phyloP scores from a whole-genome alignment of 2,113 vertebrate genomes.

The Passer domesticus region DNA sequence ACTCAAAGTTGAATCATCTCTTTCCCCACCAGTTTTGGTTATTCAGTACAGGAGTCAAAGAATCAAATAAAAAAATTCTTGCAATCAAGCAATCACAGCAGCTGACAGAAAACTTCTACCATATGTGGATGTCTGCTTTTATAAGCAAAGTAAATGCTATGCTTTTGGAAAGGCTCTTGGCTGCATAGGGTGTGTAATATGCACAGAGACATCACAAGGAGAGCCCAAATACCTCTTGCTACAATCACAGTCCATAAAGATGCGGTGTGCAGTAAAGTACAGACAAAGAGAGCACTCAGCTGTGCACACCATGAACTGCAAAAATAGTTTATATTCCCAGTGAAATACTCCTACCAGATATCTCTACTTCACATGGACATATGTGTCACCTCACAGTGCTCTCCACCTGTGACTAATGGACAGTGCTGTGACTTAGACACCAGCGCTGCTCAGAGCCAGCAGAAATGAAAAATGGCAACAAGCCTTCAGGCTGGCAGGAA shows the following conservation, averaged over 20 bases:
- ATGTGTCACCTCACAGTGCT: not conserved
- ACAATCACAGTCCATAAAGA: not conserved
- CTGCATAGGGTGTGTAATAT: not conserved
- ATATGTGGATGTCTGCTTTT: not conserved
- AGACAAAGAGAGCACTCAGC: not conserved
- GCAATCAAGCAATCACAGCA: not conserved
- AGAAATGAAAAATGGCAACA: not conserved
- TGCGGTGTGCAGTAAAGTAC: accelerated
- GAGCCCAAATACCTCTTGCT: not conserved
- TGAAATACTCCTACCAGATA: not conserved
- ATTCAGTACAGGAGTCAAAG: not conserved
- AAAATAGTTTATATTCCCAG: not conserved
- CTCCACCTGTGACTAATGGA: not conserved
- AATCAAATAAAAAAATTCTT: not conserved
- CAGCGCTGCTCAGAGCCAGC: not conserved
- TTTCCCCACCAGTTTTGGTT: not conserved
- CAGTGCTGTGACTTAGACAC: not conserved
- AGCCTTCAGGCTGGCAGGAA: not conserved
- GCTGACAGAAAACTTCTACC: not conserved
- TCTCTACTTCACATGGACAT: not conserved
- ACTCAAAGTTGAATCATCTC: not conserved
- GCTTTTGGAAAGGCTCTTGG: not conserved
- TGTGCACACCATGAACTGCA: not conserved
- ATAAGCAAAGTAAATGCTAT: not conserved
- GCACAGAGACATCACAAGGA: not conserved